Conservation (phyloP, 2,797 vertebrate species). For the Rhinophrynus dorsalis region DNA sequence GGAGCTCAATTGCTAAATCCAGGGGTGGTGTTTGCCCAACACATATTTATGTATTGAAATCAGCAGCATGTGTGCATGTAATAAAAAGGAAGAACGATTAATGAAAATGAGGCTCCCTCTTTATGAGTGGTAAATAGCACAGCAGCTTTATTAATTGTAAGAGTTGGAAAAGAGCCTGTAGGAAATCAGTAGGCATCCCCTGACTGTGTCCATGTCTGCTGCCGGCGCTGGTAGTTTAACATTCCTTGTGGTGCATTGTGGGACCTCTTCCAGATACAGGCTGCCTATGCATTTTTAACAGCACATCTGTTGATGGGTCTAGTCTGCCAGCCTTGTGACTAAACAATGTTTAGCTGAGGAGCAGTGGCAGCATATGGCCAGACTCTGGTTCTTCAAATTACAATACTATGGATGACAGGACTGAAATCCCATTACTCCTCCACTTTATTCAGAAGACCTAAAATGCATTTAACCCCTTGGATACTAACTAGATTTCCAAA, state of each 20-base stretch:
- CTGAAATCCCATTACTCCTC: background rate
- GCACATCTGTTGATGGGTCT: conserved; percentile 10
- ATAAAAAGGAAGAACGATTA: too few species aligned
- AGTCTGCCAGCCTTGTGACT: background rate
- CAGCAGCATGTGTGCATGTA: too few species aligned
- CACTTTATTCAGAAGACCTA: background rate
- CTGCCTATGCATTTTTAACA: conserved; percentile 37
- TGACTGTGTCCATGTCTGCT: background rate
- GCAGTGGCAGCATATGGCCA: conserved; percentile 18
- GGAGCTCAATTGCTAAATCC: too few species aligned
- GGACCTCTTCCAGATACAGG: background rate
- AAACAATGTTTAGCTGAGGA: background rate
- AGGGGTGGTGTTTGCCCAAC: too few species aligned
- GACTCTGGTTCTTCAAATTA: background rate
- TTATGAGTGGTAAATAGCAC: background rate
- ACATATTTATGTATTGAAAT: too few species aligned
- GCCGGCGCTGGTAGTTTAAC: background rate
- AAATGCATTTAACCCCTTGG: background rate
- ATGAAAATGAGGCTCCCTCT: too few species aligned
- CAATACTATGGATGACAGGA: conserved; percentile 14
- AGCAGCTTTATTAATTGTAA: background rate
- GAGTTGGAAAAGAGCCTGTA: background rate
- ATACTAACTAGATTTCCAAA: too few species aligned
- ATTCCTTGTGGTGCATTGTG: background rate
- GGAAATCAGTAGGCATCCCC: background rate